phyloP scores from a whole-genome alignment of 2,113 vertebrate genomes.

The Gasterosteus nipponicus region DNA sequence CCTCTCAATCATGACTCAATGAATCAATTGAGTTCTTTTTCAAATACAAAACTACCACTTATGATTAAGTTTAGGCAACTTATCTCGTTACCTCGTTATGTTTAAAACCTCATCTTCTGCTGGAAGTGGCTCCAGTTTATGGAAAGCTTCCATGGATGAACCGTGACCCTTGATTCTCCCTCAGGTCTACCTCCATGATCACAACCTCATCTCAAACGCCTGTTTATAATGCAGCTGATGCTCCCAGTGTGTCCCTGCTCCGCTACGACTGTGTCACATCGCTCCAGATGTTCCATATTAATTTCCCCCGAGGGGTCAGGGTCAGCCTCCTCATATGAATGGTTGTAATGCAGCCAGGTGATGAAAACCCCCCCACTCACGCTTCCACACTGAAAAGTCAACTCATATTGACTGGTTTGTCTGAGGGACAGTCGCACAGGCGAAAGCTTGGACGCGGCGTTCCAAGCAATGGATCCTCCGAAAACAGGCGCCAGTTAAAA shows the following conservation, averaged over 20 bases:
- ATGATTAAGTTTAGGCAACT: not conserved
- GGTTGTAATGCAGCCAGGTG: constrained; percentile 28
- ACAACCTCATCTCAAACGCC: constrained; percentile 18
- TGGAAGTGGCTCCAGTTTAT: not conserved
- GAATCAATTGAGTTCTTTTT: not conserved
- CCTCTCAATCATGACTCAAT: not conserved
- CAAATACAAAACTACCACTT: not conserved
- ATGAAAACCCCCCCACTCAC: constrained; percentile 19
- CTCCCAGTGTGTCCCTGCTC: constrained; percentile 15
- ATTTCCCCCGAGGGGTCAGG: constrained; percentile 51
- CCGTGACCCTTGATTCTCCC: not conserved
- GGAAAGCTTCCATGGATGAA: not conserved
- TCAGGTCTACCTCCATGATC: constrained; percentile 4
- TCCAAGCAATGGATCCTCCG: not conserved
- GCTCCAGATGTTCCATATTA: constrained; percentile 42
- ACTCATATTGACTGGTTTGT: constrained; percentile 11
- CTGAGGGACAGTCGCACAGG: not conserved
- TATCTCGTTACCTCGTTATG: too few relatives aligned
- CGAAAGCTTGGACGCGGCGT: not conserved
- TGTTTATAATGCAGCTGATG: constrained; percentile 35
- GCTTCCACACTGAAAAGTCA: constrained; percentile 13
- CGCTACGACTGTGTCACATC: constrained; percentile 29
- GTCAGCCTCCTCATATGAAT: constrained; percentile 43
- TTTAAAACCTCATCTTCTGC: too few relatives aligned
- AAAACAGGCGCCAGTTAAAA: constrained; percentile 46